These are phyloP conservation scores for Macrophya alboannulata DNA, from an alignment of 2,888 invertebrate species.

Conservation along the genomic window DNA sequence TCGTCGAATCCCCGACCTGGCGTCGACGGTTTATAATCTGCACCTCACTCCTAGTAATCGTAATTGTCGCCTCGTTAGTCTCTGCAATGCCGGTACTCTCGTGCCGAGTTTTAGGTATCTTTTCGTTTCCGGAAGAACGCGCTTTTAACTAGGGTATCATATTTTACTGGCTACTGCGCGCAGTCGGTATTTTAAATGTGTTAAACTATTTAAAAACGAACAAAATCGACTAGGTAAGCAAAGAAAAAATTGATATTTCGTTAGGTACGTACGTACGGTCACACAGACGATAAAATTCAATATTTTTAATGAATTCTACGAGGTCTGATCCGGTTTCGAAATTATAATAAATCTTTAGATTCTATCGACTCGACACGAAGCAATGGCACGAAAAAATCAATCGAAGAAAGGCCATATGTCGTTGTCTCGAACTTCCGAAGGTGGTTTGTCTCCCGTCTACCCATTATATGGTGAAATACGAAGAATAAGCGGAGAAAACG, in stretches of 20 bases:
- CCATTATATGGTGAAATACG: slow-evolving; percentile 8
- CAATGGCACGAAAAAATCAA: slow-evolving; percentile 33
- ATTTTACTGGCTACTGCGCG: slow-evolving; percentile 4
- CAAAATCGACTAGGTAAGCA: neutral
- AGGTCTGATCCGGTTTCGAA: neutral
- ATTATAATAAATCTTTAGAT: neutral
- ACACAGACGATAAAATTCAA: neutral
- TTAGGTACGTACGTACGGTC: neutral
- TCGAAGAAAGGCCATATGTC: slow-evolving; percentile 47
- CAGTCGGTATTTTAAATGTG: neutral
- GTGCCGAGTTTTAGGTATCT: neutral
- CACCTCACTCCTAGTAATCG: slow-evolving; percentile 55
- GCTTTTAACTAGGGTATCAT: neutral
- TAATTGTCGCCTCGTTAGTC: slow-evolving; percentile 73
- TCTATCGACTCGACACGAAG: slow-evolving; percentile 3
- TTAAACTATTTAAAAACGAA: neutral
- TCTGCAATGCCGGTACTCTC: neutral
- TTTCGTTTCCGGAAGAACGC: slow-evolving; percentile 40
- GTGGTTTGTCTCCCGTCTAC: slow-evolving; percentile 41
- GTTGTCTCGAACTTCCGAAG: slow-evolving; percentile 43
- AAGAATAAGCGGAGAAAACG: slow-evolving; percentile 23
- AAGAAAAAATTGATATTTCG: neutral
- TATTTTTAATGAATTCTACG: neutral
- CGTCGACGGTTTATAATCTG: slow-evolving; percentile 64
- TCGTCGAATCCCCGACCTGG: slow-evolving; percentile 31